Base-by-base conservation (phyloP, 2,113 vertebrate species). In the Myrmecobius fasciatus region DNA sequence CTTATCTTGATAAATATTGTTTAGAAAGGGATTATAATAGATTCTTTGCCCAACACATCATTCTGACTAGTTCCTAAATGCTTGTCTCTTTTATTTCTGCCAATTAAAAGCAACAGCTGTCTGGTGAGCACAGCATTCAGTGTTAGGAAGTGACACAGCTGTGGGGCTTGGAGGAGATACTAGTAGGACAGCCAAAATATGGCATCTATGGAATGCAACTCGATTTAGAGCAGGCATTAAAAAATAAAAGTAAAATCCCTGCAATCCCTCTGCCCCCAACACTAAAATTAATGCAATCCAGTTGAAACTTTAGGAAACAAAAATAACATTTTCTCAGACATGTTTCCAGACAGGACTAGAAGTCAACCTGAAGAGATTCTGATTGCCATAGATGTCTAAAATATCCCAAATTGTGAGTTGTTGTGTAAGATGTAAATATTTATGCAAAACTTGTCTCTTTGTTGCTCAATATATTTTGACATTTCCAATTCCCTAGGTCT, bases 371-470 rank as follows among this genome's bases (percentile, higher is more conserved):
- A 94, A 97, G 90, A 97, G 89, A 97, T 97, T 97, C 91, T 97
- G 97, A 89, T 97, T 96, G 96, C 89, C 52, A 96, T 97, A 96
- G 91, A 97, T 97, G 97, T 97, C 97, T 98, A 97, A 94, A 97
- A 96, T 97, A 94, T 95, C 96, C 94, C 92, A 94, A 96, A 90
- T 94, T 96, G 96, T 75, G 97, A 97, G 98, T 97, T 96, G 97
- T 94, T 97, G 96, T 98, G 94, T 97, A 95, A 97, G 96, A 97
- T 96, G 95, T 98, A 98, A 98, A 98, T 97, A 97, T 98, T 98
- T 98, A 97, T 92, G 93, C 83, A 96, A 96, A 98, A 94, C 95
- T 51, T 95, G 92, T 94, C 54, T 96, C 93, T 96, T 96, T 96
- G 43, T 98, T 98, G 47, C 95, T 95, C 94, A 97, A 89, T 95